Base-by-base conservation (phyloP, 2,888 invertebrate species). In the Eretmocerus hayati region DNA sequence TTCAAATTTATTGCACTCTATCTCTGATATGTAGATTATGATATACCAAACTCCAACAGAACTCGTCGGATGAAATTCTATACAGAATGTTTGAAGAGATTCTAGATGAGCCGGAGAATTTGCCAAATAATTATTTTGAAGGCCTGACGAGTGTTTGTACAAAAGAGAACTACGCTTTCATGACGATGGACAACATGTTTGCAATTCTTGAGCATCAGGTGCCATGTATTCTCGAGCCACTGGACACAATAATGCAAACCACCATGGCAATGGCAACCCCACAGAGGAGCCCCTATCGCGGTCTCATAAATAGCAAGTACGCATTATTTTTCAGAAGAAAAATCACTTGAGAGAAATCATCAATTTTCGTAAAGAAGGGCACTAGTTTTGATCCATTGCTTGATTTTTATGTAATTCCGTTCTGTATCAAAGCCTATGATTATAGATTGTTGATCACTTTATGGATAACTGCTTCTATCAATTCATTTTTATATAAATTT, bases 291-390 rank as follows among this genome's bases (percentile, higher is more conserved):
- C 67, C 69, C 1, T 71, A 64, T 46, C 64, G 60, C 16, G 66
- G 65, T 5, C 60, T 71, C 9, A 67, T 72, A 22, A 62, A 72
- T 41, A 55, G 50, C 59, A 66, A 68, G 71, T 70, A 42, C 39
- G 61, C 53, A 6, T n/a, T n/a, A n/a, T n/a, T n/a, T n/a, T n/a
- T n/a, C n/a, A n/a, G n/a, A n/a, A n/a, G n/a, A n/a, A n/a, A n/a
- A n/a, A n/a, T n/a, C n/a, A n/a, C n/a, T n/a, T n/a, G n/a, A n/a
- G n/a, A n/a, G n/a, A n/a, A n/a, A n/a, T n/a, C n/a, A n/a, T n/a
- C n/a, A n/a, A n/a, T n/a, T n/a, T n/a, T n/a, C n/a, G n/a, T n/a
- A n/a, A n/a, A n/a, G n/a, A n/a, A n/a, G n/a, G n/a, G n/a, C n/a
- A n/a, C n/a, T n/a, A n/a, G n/a, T n/a, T n/a, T n/a, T n/a, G n/a